phyloP scores from a whole-genome alignment of 1,140 invertebrate genomes.

The Chrysoperla carnea region DNA sequence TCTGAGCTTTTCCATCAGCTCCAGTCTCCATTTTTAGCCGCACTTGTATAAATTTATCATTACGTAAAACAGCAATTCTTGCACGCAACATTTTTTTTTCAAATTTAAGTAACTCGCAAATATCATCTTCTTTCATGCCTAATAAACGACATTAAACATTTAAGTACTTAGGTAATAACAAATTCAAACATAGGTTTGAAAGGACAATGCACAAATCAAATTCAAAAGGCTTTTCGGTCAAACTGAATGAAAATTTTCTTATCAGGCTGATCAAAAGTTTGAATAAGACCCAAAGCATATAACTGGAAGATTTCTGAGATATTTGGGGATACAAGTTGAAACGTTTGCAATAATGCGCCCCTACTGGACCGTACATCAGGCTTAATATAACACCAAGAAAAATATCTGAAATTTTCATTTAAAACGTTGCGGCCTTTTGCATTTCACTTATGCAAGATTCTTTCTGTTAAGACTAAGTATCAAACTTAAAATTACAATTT shows the following conservation, averaged over 20 bases:
- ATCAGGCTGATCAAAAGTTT: too few species aligned
- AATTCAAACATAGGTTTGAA: background rate
- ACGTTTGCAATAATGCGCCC: too few species aligned
- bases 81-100: conserved; percentile 86
- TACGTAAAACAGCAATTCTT: conserved; percentile 67
- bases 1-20: conserved; percentile 84
- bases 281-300: too few species aligned
- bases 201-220: background rate
- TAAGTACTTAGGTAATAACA: background rate
- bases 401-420: conserved; percentile 1
- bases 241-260: too few species aligned
- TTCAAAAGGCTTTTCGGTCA: too few species aligned
- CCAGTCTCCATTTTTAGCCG: conserved; percentile 89
- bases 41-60: conserved; percentile 89
- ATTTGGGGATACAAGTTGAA: too few species aligned
- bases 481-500: conserved; percentile 2
- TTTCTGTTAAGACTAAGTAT: too few species aligned
- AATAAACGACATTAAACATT: background rate
- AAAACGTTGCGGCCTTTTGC: too few species aligned
- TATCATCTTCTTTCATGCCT: conserved; percentile 95
- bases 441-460: too few species aligned
- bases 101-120: conserved; percentile 84
- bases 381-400: too few species aligned
- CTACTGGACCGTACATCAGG: too few species aligned
- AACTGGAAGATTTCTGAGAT: too few species aligned